Conservation (phyloP, 1,140 invertebrate species). For the Zaprionus gabonicus region DNA sequence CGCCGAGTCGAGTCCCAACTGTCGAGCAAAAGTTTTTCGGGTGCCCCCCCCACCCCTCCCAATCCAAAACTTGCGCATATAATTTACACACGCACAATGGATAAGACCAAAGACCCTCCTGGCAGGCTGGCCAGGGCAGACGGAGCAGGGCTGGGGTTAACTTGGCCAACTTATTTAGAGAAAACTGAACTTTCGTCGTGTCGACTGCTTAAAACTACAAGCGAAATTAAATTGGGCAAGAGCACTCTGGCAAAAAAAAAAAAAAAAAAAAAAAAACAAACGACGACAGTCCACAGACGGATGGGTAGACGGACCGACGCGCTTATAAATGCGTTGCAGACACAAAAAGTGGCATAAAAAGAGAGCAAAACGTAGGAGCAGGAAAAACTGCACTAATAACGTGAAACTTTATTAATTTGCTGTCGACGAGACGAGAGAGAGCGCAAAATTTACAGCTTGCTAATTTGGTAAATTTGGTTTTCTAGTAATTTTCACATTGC, state of each 20-base stretch:
- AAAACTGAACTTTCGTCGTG: conserved; percentile 25
- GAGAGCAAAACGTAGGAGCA: background rate
- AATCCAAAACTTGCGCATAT: conserved; percentile 60
- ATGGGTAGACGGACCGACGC: background rate
- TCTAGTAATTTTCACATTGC: conserved; percentile 59
- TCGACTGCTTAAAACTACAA: conserved; percentile 51
- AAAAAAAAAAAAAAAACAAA: too few species aligned
- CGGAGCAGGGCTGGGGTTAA: conserved; percentile 11
- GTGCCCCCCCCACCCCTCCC: background rate
- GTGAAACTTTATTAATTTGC: conserved; percentile 78
- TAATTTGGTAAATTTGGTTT: conserved; percentile 79
- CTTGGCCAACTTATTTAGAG: conserved; percentile 62
- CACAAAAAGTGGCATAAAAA: conserved; percentile 14
- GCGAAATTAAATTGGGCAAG: conserved; percentile 52
- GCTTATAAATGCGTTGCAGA: conserved; percentile 11
- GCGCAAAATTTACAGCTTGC: conserved; percentile 70
- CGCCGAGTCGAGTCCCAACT: conserved; percentile 18
- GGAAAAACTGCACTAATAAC: conserved; percentile 59
- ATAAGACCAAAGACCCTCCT: conserved; percentile 7
- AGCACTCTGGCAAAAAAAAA: background rate
- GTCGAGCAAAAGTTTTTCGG: conserved; percentile 51
- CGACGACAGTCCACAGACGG: background rate
- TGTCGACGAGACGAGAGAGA: conserved; percentile 49
- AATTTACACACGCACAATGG: conserved; percentile 55
- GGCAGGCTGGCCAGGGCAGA: background rate